These are phyloP conservation scores for Hippocampus kuda DNA, from an alignment of 2,797 vertebrate genomes.

Conservation along the genomic window DNA sequence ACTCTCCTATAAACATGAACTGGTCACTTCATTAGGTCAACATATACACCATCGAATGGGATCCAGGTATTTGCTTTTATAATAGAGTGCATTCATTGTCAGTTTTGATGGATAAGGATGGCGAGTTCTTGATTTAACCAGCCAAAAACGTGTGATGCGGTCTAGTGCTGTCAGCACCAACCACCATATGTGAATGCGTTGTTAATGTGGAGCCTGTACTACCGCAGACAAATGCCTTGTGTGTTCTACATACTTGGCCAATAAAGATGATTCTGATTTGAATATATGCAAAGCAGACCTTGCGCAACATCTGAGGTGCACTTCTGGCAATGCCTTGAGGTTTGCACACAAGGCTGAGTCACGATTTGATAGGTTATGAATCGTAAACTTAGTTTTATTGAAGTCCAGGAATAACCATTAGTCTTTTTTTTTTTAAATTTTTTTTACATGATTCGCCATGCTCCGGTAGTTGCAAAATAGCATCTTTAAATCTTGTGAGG, in stretches of 20 bases:
- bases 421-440: background rate
- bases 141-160: background rate
- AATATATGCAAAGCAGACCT: background rate
- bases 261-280: too few relatives aligned
- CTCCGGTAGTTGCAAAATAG: background rate
- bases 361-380: slow-evolving; percentile 6
- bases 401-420: background rate
- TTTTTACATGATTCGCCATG: background rate
- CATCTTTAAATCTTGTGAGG: background rate
- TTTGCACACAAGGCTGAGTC: background rate
- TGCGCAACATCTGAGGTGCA: background rate
- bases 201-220: background rate
- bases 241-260: background rate
- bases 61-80: too few relatives aligned
- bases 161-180: background rate
- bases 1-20: background rate
- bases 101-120: background rate
- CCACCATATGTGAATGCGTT: background rate
- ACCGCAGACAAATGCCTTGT: too few relatives aligned
- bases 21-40: background rate
- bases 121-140: background rate
- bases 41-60: background rate
- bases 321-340: background rate
- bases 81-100: too few relatives aligned
- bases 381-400: background rate